These are phyloP conservation scores for Megamerina dolium DNA, from an alignment of 2,888 invertebrate genomes.

Conservation along the genomic window DNA sequence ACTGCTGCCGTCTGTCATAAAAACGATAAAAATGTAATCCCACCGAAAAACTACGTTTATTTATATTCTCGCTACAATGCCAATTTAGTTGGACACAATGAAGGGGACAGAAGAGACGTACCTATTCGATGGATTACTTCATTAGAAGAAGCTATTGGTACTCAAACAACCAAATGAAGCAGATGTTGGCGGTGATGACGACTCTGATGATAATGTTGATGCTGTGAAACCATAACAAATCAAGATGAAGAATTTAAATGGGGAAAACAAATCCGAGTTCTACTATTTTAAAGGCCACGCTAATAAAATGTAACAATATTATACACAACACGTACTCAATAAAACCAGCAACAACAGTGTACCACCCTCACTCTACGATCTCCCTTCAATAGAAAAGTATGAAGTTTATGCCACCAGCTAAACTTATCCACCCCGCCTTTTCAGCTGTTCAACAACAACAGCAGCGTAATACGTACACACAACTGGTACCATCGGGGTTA, in stretches of 20 bases:
- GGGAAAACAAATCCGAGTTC: conserved; percentile 33
- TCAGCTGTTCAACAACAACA: too few species aligned
- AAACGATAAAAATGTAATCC: conserved; percentile 44
- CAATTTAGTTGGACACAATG: too few species aligned
- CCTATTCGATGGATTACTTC: too few species aligned
- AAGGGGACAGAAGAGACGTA: too few species aligned
- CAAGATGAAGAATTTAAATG: conserved; percentile 50
- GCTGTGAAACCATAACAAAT: conserved; percentile 33
- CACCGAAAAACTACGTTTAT: conserved; percentile 36
- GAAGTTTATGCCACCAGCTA: too few species aligned
- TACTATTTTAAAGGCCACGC: conserved; percentile 24
- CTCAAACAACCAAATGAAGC: background rate
- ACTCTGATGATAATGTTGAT: background rate
- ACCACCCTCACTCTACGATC: too few species aligned
- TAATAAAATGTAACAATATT: conserved; percentile 10
- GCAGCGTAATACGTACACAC: too few species aligned
- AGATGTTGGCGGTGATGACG: background rate
- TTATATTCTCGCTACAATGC: too few species aligned
- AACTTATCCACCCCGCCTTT: too few species aligned
- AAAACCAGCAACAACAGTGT: conserved; percentile 11
- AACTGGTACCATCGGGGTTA: too few species aligned
- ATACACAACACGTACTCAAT: conserved; percentile 17
- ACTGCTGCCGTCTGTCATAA: conserved; percentile 40
- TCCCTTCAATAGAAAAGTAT: too few species aligned
- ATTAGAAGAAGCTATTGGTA: too few species aligned